These are phyloP conservation scores for Prunella fulvescens DNA, from an alignment of 2,113 vertebrate species.

Conservation along the genomic window DNA sequence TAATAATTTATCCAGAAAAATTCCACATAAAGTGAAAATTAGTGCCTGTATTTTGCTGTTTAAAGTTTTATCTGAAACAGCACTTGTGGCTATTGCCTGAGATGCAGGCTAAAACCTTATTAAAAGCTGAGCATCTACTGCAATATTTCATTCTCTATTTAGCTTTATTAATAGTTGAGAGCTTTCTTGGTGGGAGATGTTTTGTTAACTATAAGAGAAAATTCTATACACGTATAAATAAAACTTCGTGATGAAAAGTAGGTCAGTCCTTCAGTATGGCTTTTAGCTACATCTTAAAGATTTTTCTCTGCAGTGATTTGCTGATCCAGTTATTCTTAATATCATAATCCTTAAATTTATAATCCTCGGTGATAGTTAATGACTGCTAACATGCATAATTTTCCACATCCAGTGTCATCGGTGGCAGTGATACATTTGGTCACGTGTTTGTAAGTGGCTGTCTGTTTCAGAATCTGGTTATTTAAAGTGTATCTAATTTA, in stretches of 20 bases:
- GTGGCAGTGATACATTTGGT: background rate
- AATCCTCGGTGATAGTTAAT: slow-evolving; percentile 40
- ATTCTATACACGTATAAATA: background rate
- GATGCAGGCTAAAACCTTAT: background rate
- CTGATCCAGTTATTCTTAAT: slow-evolving; percentile 51
- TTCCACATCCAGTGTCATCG: background rate
- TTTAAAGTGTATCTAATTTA: slow-evolving; percentile 66
- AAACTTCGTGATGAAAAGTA: slow-evolving; percentile 29
- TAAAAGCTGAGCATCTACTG: background rate
- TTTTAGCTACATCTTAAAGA: slow-evolving; percentile 27
- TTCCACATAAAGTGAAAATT: background rate
- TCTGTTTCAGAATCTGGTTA: slow-evolving; percentile 50
- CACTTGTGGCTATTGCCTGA: background rate
- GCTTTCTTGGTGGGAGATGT: background rate
- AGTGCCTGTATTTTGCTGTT: background rate
- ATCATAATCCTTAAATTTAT: slow-evolving; percentile 38
- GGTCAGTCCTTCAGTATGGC: slow-evolving; percentile 8
- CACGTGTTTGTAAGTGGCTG: background rate
- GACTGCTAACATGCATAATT: slow-evolving; percentile 7
- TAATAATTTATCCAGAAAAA: background rate
- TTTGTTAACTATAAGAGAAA: background rate
- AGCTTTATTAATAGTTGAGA: background rate
- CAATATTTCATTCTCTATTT: background rate
- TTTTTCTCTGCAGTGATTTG: slow-evolving; percentile 42
- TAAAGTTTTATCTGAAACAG: background rate